These are phyloP conservation scores for Atta colombica DNA, from an alignment of 1,140 invertebrate genomes.

Conservation along the genomic window DNA sequence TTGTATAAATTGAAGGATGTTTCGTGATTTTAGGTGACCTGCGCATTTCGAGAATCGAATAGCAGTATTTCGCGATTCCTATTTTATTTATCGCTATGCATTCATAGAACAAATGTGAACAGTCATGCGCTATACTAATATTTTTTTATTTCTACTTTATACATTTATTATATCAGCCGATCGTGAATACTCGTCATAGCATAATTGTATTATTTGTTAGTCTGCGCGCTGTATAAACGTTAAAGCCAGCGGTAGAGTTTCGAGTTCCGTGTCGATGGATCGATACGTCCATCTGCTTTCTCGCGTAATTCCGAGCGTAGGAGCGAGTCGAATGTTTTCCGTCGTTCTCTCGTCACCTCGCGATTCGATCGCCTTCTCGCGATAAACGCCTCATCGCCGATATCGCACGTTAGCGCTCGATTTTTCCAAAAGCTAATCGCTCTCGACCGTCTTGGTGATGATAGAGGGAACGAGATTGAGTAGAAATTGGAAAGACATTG, in stretches of 20 bases:
- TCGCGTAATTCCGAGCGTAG: constrained; percentile 63
- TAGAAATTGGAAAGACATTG: constrained; percentile 9
- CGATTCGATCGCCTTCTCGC: constrained; percentile 65
- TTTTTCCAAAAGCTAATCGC: constrained; percentile 46
- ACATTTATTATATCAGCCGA: not conserved
- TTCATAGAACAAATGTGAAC: not conserved
- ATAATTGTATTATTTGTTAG: constrained; percentile 64
- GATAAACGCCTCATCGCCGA: constrained; percentile 65
- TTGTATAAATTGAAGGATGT: constrained; percentile 55
- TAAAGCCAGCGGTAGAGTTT: constrained; percentile 44
- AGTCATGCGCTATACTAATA: constrained; percentile 2
- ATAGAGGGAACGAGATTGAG: not conserved
- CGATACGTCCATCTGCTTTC: constrained; percentile 75
- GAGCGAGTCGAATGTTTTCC: constrained; percentile 70
- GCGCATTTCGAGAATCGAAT: not conserved
- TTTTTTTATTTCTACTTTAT: constrained; percentile 50
- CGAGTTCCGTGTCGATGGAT: constrained; percentile 70
- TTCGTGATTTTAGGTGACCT: constrained; percentile 10
- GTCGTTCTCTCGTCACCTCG: constrained; percentile 57
- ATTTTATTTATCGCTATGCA: constrained; percentile 38
- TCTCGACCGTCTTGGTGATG: constrained; percentile 18
- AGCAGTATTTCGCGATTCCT: constrained; percentile 43
- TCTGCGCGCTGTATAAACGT: constrained; percentile 60
- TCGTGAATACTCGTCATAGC: constrained; percentile 23
- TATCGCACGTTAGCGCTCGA: constrained; percentile 53